Percentiles rank a stretch among this genome's conserved stretches.
Evolutionary conservation across 2,113 vertebrate species (phyloP).

Genomic region (Jacana jacana): DNA sequence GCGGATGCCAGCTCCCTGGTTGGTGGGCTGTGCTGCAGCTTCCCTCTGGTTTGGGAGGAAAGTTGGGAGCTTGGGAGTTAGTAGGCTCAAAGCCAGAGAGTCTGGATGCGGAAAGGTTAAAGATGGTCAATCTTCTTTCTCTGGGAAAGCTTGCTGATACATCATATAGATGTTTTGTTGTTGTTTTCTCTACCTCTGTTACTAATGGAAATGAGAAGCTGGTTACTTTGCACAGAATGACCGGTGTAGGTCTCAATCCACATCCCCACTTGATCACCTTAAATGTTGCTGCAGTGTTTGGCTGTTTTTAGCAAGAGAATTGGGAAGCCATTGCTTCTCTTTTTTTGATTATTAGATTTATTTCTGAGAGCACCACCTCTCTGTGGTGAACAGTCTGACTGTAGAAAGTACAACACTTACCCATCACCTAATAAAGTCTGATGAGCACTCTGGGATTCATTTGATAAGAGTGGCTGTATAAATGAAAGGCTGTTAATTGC

Average conservation of each 20-base stretch:
- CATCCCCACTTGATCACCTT: neutral
- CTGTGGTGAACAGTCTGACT: neutral
- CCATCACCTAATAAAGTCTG: neutral
- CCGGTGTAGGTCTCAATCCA: neutral
- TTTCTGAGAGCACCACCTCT: neutral
- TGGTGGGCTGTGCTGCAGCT: neutral
- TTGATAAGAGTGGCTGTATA: neutral
- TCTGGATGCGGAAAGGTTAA: neutral
- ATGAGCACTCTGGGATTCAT: neutral
- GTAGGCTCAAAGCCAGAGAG: neutral
- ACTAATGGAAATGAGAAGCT: neutral
- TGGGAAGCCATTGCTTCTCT: neutral
- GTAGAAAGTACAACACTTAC: neutral
- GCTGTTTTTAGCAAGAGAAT: neutral
- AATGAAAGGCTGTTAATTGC: slow-evolving; percentile 24
- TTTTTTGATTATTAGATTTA: neutral
- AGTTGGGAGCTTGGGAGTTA: neutral
- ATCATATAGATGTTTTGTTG: neutral
- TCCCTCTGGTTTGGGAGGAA: neutral
- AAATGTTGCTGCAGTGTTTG: neutral
- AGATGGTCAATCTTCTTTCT: neutral
- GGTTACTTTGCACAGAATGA: neutral
- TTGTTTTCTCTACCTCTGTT: neutral
- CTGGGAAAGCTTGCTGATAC: neutral
- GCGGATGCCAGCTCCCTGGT: neutral